phyloP scores from a whole-genome alignment of 2,888 invertebrate genomes.

The Archaeoteleia sp. region DNA sequence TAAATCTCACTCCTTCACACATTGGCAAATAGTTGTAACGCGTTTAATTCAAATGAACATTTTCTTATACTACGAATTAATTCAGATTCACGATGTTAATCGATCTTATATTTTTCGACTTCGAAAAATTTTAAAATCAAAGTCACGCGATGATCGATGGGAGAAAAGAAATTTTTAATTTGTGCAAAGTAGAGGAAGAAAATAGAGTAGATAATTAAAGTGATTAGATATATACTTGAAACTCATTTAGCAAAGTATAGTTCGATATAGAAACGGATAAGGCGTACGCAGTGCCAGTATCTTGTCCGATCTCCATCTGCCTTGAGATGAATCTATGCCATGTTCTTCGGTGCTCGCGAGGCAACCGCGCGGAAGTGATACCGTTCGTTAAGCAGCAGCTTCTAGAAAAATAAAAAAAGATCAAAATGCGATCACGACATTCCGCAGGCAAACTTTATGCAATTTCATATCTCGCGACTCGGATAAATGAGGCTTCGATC shows the following conservation, averaged over 20 bases:
- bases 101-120: too few relatives aligned
- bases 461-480: conserved; percentile 50
- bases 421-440: conserved; percentile 50
- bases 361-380: conserved; percentile 50
- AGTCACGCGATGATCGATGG: conserved; percentile 2
- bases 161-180: conserved; percentile 6
- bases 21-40: conserved; percentile 11
- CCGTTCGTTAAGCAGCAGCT: conserved; percentile 46
- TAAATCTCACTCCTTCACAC: conserved; percentile 27
- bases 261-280: conserved; percentile 38
- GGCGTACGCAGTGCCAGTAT: conserved; percentile 39
- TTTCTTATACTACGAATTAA: conserved; percentile 2
- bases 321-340: conserved; percentile 46
- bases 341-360: conserved; percentile 34
- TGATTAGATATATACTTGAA: conserved; percentile 35
- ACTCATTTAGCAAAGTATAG: conserved; percentile 32
- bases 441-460: conserved; percentile 54
- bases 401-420: conserved; percentile 17
- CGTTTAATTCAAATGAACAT: conserved; percentile 18
- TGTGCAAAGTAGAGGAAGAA: conserved; percentile 1
- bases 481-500: conserved; percentile 53
- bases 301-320: conserved; percentile 45
- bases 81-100: too few relatives aligned
- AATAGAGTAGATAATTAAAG: conserved; percentile 27
- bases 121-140: conserved; percentile 5